These are phyloP conservation scores for Diplolepis rosae DNA, from an alignment of 2,888 invertebrate species.

Conservation along the genomic window DNA sequence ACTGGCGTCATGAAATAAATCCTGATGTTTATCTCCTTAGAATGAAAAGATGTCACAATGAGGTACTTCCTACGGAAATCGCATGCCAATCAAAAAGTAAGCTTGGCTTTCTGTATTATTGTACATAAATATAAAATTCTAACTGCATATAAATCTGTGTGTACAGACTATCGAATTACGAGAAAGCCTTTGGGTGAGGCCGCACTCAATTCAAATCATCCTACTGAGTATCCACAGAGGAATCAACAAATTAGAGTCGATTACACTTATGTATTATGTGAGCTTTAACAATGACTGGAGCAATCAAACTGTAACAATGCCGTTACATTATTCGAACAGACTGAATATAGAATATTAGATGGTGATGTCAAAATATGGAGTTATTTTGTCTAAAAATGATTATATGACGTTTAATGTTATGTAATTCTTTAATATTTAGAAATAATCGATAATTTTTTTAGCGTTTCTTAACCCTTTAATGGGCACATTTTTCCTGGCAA, in stretches of 20 bases:
- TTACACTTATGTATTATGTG: conserved; percentile 20
- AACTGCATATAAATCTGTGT: not conserved
- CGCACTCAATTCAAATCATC: conserved; percentile 3
- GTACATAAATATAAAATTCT: not conserved
- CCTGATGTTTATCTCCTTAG: not conserved
- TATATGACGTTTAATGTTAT: too few relatives aligned
- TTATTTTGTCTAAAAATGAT: too few relatives aligned
- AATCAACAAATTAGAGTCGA: conserved; percentile 19
- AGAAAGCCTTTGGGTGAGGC: conserved; percentile 23
- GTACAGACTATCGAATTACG: not conserved
- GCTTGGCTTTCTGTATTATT: not conserved
- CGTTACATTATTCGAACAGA: not conserved
- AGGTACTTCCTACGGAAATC: not conserved
- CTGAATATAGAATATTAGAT: too few relatives aligned
- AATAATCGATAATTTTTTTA: too few relatives aligned
- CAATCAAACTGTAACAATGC: not conserved
- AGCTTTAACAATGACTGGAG: not conserved
- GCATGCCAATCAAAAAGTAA: not conserved
- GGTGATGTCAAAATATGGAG: too few relatives aligned
- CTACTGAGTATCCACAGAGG: not conserved
- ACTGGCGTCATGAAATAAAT: not conserved
- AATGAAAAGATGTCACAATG: not conserved
- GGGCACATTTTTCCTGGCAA: too few relatives aligned
- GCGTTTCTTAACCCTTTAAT: too few relatives aligned
- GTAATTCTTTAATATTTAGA: too few relatives aligned